phyloP scores from a whole-genome alignment of 2,113 vertebrate genomes.

The pig (Sus scrofa) region T2T-Sscrofa CM000813.6:125220001-125220500 shows the following conservation, averaged over 20 bases:
- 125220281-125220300: not conserved
- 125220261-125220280: not conserved
- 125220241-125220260: not conserved
- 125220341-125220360: not conserved
- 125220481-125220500: not conserved
- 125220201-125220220: not conserved
- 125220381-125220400: not conserved
- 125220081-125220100: not conserved
- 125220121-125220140: slow-evolving; percentile 14
- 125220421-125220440: not conserved
- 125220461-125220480: not conserved
- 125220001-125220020: not conserved
- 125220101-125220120: not conserved
- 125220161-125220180: not conserved
- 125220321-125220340: not conserved
- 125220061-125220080: not conserved
- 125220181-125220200: not conserved
- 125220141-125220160: not conserved
- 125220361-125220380: not conserved
- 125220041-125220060: not conserved
- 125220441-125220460: not conserved
- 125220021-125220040: not conserved
- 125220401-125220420: not conserved
- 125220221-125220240: not conserved
- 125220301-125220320: not conserved